phyloP scores from a whole-genome alignment of 2,888 invertebrate species.

The Ceramica pisi region DNA sequence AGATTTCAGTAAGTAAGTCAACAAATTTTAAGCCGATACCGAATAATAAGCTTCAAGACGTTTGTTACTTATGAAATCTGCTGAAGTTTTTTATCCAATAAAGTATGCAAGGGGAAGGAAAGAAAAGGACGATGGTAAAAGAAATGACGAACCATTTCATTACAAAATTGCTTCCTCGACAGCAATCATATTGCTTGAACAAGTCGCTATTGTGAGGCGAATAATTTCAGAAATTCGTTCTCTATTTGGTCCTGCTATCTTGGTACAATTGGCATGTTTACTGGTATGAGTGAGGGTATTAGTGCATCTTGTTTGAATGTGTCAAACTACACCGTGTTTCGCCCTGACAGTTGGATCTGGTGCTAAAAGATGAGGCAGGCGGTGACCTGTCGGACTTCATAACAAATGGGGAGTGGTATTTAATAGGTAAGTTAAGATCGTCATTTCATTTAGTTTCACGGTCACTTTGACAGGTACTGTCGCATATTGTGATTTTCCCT shows the following conservation, averaged over 20 bases:
- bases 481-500: background rate
- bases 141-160: slow-evolving; percentile 55
- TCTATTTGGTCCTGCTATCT: slow-evolving; percentile 57
- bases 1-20: slow-evolving; percentile 20
- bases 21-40: slow-evolving; percentile 33
- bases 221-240: slow-evolving; percentile 13
- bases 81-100: slow-evolving; percentile 50
- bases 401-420: slow-evolving; percentile 99
- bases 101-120: slow-evolving; percentile 41
- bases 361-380: slow-evolving; percentile 97
- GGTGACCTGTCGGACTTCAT: slow-evolving; percentile 99
- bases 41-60: slow-evolving; percentile 43
- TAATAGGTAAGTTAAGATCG: slow-evolving; percentile 95
- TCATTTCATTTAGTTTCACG: background rate
- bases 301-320: slow-evolving; percentile 68
- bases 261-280: slow-evolving; percentile 55
- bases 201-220: slow-evolving; percentile 37
- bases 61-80: slow-evolving; percentile 48
- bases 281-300: slow-evolving; percentile 50
- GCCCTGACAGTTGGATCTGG: slow-evolving; percentile 96
- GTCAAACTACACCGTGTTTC: slow-evolving; percentile 70
- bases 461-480: slow-evolving; percentile 7
- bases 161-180: slow-evolving; percentile 52
- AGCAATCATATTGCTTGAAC: slow-evolving; percentile 50
- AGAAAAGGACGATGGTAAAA: slow-evolving; percentile 28